Conservation (phyloP, 1,140 invertebrate genomes). For the Stegodyphus mimosarum region DNA sequence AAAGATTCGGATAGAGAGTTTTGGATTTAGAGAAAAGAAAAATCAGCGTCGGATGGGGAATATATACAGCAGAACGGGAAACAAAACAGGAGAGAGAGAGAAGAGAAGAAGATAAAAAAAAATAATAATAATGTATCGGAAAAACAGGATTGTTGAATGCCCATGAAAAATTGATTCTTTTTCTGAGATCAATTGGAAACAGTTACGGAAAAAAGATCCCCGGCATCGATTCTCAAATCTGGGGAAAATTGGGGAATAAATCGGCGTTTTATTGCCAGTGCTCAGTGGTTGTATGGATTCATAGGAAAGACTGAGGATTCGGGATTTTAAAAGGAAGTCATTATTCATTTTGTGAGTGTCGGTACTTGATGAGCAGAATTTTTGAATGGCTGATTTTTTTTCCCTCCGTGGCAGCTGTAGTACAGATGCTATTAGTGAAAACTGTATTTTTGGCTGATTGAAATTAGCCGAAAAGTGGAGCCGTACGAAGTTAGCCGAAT, state of each 20-base stretch:
- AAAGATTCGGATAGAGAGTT: not conserved
- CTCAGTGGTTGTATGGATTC: too few relatives aligned
- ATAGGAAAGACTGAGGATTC: too few relatives aligned
- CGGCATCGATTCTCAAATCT: conserved; percentile 22
- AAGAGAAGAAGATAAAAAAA: conserved; percentile 1
- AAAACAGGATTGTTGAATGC: conserved; percentile 59
- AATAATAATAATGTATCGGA: conserved; percentile 47
- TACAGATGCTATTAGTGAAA: too few relatives aligned
- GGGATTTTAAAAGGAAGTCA: too few relatives aligned
- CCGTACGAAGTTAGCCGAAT: too few relatives aligned
- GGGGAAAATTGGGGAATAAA: conserved; percentile 54
- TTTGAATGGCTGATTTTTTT: too few relatives aligned
- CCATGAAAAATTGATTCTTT: conserved; percentile 61
- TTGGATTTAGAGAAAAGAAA: conserved; percentile 14
- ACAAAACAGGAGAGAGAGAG: conserved; percentile 19
- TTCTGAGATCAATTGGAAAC: conserved; percentile 47
- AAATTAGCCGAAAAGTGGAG: too few relatives aligned
- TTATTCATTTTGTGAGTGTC: too few relatives aligned
- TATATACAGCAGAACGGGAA: not conserved
- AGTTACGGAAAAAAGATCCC: conserved; percentile 56
- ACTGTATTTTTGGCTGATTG: too few relatives aligned
- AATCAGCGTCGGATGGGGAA: not conserved
- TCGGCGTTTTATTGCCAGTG: conserved; percentile 24
- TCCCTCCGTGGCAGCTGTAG: too few relatives aligned
- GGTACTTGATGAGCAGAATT: too few relatives aligned